Evolutionary conservation across 1,140 invertebrate species (phyloP), one percentile per base, ranked within the genome.

Genomic region (Anoplolepis gracilipes): DNA sequence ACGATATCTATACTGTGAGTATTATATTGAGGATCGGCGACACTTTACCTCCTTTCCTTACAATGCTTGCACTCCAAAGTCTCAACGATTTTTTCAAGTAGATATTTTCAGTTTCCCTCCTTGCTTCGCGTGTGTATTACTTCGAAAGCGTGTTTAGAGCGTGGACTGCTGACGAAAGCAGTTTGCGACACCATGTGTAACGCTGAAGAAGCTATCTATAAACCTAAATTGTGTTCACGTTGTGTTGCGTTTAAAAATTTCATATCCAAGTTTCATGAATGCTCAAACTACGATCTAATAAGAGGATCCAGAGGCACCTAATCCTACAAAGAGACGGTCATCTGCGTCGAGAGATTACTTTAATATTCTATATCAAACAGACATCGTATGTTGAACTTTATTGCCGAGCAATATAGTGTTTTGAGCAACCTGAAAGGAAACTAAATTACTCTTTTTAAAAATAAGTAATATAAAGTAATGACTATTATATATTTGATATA

Each of bases 1-100:
- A 96, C 84, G 96, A 97, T 75, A 96, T 96, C 86, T 96, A 96
- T 91, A 95, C 96, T 64, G 97, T 97, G 81, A 87, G 87, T n/a
- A 33, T 49, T 49, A 19, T 22, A 59, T 73, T 13, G 55, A 61
- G 67, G 46, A 33, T 39, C 36, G 67, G 28, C 53, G 67, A 55
- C 16, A 53, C 67, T 82, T 82, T 67, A 82, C 78, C 78, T 22
- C 46, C 55, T 82, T 75, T 73, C 59, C 28, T 55, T 19, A 49
- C 13, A 13, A 19, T 19, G 36, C 67, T 82, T 77, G 39, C 30
- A 59, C 33, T 19, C 59, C 30, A 59, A 59, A 64, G 78, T 73
- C 59, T 82, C 67, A 72, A 81, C 39, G 36, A 85, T 42, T 49
- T 75, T 62, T 42, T 59, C 30, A 13, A 85, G 75, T 33, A 28